phyloP scores from a whole-genome alignment of 1,140 invertebrate species.

The Pemphigus obesinymphae region DNA sequence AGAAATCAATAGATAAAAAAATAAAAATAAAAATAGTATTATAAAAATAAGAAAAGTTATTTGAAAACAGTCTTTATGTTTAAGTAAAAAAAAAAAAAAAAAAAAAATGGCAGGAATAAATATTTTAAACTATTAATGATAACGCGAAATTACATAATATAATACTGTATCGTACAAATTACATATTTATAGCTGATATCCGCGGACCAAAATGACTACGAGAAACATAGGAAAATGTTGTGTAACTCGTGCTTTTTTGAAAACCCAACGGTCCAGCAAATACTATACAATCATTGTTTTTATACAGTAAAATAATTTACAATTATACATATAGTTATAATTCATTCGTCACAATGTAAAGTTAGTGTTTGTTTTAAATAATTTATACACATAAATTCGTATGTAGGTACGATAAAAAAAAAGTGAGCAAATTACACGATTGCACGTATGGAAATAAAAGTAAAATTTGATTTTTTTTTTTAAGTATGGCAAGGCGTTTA shows the following conservation, averaged over 20 bases:
- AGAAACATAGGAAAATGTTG: constrained; percentile 1
- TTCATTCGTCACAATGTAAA: not conserved
- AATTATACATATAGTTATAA: not conserved
- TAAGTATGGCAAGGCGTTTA: constrained; percentile 1
- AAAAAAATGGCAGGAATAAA: constrained; percentile 25
- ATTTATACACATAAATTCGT: not conserved
- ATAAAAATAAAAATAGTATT: too few species aligned
- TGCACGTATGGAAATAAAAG: too few species aligned
- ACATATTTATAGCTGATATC: not conserved
- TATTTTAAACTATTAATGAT: not conserved
- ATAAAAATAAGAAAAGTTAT: not conserved
- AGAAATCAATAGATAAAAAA: not conserved
- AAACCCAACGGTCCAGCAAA: not conserved
- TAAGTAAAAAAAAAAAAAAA: too few species aligned
- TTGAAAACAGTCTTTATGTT: constrained; percentile 4
- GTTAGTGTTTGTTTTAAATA: constrained; percentile 11
- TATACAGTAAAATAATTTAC: not conserved
- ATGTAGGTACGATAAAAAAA: not conserved
- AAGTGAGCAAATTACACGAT: constrained; percentile 6
- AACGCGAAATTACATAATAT: not conserved
- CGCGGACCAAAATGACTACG: not conserved
- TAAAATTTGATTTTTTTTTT: constrained; percentile 17
- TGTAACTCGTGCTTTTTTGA: not conserved
- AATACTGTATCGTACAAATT: not conserved
- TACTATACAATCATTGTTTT: constrained; percentile 6